A percentile compares a stretch with the other conserved stretches of the same genome.
These are phyloP conservation scores for Squalus acanthias DNA, from an alignment of 2,797 vertebrate species.

Conservation along the genomic window DNA sequence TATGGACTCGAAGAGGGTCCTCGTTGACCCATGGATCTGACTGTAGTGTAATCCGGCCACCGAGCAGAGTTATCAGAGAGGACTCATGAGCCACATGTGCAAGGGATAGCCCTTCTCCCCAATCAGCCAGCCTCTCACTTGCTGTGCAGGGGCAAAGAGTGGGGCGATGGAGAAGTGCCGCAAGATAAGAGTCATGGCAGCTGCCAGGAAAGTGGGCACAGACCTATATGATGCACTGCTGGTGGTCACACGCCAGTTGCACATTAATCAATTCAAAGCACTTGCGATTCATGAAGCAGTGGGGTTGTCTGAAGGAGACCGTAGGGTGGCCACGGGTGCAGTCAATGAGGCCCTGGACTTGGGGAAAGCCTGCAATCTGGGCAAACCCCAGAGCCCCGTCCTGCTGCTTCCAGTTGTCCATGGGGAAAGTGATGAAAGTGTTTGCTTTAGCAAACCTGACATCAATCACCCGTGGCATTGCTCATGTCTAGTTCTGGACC, in stretches of 20 bases:
- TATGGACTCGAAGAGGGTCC: not conserved
- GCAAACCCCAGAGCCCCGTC: not conserved
- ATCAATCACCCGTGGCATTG: not conserved
- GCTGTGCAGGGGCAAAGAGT: not conserved
- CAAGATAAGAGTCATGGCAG: not conserved
- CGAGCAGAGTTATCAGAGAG: not conserved
- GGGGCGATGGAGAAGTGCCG: not conserved
- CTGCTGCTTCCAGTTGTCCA: not conserved
- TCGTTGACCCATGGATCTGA: not conserved
- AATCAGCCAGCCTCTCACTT: not conserved
- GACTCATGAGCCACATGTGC: not conserved
- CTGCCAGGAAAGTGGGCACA: not conserved
- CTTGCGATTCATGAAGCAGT: not conserved
- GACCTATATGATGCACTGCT: not conserved
- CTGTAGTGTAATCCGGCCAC: not conserved
- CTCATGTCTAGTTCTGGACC: not conserved
- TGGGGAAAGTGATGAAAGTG: not conserved
- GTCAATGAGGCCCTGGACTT: not conserved
- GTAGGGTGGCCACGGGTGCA: not conserved
- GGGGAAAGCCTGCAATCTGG: not conserved
- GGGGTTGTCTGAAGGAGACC: not conserved
- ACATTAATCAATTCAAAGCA: constrained; percentile 6
- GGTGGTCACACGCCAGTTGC: not conserved
- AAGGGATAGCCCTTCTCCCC: not conserved
- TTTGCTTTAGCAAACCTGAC: not conserved